A percentile compares a stretch with the other conserved stretches of the same genome.
phyloP scores from a whole-genome alignment of 2,888 invertebrate genomes.

The Spodoptera exigua region DNA sequence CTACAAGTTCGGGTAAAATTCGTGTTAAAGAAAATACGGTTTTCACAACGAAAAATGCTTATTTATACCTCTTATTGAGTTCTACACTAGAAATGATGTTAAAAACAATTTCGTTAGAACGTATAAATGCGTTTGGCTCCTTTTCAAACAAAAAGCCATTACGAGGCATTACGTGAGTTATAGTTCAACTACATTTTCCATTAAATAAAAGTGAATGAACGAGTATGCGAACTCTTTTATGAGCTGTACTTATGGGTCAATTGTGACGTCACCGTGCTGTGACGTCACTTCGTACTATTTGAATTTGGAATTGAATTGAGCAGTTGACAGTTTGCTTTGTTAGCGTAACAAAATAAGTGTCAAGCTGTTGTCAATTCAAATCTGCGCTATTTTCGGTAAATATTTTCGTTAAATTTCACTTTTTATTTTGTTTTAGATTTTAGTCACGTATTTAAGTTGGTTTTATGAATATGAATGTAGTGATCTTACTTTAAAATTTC shows the following conservation, averaged over 20 bases:
- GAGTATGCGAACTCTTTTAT: slow-evolving; percentile 41
- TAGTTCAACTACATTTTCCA: slow-evolving; percentile 45
- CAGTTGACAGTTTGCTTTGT: too few relatives aligned
- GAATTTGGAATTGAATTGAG: slow-evolving; percentile 17
- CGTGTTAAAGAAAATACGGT: too few relatives aligned
- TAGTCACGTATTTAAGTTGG: too few relatives aligned
- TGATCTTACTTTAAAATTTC: too few relatives aligned
- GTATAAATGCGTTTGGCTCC: slow-evolving; percentile 50
- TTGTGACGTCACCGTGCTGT: slow-evolving; percentile 26
- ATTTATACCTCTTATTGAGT: slow-evolving; percentile 24
- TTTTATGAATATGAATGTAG: too few relatives aligned
- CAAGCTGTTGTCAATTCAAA: too few relatives aligned
- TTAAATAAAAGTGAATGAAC: slow-evolving; percentile 53
- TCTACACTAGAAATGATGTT: slow-evolving; percentile 33
- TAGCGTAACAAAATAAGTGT: too few relatives aligned
- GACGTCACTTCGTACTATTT: slow-evolving; percentile 29
- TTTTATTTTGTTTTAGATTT: too few relatives aligned
- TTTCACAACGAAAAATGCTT: not conserved
- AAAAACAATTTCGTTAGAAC: slow-evolving; percentile 52
- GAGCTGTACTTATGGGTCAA: slow-evolving; percentile 34
- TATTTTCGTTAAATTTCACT: too few relatives aligned
- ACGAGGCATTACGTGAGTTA: slow-evolving; percentile 50
- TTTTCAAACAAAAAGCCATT: slow-evolving; percentile 58
- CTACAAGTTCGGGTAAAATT: too few relatives aligned
- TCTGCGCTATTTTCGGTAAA: too few relatives aligned